Evolutionary conservation across 1,140 invertebrate species (phyloP).

Genomic region (Coelopa frigida): DNA sequence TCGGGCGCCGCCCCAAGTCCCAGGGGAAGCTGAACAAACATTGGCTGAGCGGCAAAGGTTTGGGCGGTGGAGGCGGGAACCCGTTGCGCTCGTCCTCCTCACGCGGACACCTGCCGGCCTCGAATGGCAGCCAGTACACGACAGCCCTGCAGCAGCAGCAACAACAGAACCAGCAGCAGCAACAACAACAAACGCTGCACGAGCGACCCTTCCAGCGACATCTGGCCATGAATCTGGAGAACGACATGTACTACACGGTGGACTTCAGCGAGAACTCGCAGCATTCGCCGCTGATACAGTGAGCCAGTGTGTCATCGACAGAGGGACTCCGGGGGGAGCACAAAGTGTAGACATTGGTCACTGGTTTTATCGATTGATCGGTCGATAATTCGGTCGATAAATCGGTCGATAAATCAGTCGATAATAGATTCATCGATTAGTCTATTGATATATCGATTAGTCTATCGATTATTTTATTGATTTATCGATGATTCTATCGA

Average conservation of each 20-base stretch:
- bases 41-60: constrained; percentile 43
- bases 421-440: no score
- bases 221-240: constrained; percentile 51
- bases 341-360: no score
- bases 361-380: no score
- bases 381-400: no score
- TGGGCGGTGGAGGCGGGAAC: constrained; percentile 29
- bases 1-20: constrained; percentile 36
- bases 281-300: constrained; percentile 62
- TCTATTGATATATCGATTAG: no score
- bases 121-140: constrained; percentile 12
- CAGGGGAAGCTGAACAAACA: constrained; percentile 39
- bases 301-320: no score
- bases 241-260: constrained; percentile 64
- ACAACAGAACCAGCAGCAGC: constrained; percentile 24
- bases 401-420: no score
- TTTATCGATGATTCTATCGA: no score
- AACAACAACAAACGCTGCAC: constrained; percentile 29
- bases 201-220: constrained; percentile 44
- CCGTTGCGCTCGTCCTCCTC: constrained; percentile 8
- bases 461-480: no score
- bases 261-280: constrained; percentile 63
- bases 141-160: constrained; percentile 19
- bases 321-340: no score
- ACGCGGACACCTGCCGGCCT: constrained; percentile 7